phyloP scores from a whole-genome alignment of 1,140 invertebrate genomes.

The Temnothorax curvispinosus region DNA sequence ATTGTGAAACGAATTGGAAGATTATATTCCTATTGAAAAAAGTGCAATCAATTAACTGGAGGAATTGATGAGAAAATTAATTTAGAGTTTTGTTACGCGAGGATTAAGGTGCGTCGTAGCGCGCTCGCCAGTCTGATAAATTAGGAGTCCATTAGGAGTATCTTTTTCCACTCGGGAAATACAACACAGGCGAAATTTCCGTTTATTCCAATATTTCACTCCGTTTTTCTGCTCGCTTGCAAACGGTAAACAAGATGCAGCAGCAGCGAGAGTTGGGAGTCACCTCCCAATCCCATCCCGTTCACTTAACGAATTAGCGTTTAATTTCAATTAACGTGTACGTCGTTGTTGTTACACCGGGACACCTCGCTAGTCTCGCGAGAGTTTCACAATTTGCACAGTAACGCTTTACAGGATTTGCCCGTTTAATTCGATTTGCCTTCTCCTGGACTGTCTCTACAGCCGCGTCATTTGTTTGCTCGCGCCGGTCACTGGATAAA shows the following conservation, averaged over 20 bases:
- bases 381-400: conserved; percentile 39
- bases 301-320: conserved; percentile 54
- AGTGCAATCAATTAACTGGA: background rate
- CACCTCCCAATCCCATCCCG: background rate
- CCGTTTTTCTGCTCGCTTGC: background rate
- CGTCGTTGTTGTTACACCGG: background rate
- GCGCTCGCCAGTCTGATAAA: background rate
- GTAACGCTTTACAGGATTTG: conserved; percentile 24
- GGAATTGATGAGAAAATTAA: background rate
- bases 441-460: background rate
- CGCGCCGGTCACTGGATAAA: background rate
- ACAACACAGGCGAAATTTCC: background rate
- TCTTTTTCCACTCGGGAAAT: background rate
- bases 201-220: conserved; percentile 35
- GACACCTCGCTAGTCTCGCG: conserved; percentile 17
- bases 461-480: conserved; percentile 33
- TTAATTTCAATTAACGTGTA: conserved; percentile 47
- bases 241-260: conserved; percentile 21
- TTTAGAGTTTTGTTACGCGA: background rate
- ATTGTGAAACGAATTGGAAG: background rate
- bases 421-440: conserved; percentile 45
- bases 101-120: background rate
- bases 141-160: background rate
- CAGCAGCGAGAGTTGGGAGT: background rate
- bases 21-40: background rate